Base-by-base conservation (phyloP, 1,140 invertebrate genomes). In the Wiebesia pumilae region DNA sequence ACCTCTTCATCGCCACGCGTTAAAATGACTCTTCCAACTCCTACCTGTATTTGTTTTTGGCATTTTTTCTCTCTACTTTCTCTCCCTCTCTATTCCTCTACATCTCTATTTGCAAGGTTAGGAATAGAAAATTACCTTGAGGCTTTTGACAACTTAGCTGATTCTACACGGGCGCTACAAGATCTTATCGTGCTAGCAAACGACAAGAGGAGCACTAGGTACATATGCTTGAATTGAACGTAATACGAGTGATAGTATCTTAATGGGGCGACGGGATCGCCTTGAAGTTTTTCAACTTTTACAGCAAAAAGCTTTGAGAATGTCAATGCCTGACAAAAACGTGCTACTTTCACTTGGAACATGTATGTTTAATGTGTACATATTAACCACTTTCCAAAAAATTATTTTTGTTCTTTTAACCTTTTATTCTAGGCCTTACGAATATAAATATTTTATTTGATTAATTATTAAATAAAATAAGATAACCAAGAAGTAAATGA, bases 221-320 rank as follows among this genome's bases (percentile, higher is more conserved):
- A 90, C 90, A 90, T 88, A 88, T 88, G 88, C 88, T 88, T 88
- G 88, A 90, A 90, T 90, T 87, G 86, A 89, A 90, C 88, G 88
- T 90, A 89, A 90, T 90, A 88, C 85, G 84, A 38, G 73, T 30
- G 88, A 90, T 90, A 90, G 77, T 84, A 90, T 90, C 89, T 90
- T 88, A 87, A 88, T 82, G 85, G 86, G 73, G 69, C 82, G 69
- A 82, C 71, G 62, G 75, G 38, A 82, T 81, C 12, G 30, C 47
- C 33, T 35, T 30, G 0, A n/a, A 47, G 54, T 27, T 80, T 80
- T 27, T 35, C 2, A 62, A 58, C 27, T 54, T 12, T 1, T 10
- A 10, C 1, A 7, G 58, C n/a, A 79, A 79, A 84, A 79, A 84
- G 54, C 65, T 84, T 40, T 81, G 71, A n/a, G 27, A 3, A 1